Evolutionary conservation across 92 coral and sea anemone genomes (phyloP), one percentile per base, ranked within the genome.

Genomic region (Umimayanthus kanabou): DNA sequence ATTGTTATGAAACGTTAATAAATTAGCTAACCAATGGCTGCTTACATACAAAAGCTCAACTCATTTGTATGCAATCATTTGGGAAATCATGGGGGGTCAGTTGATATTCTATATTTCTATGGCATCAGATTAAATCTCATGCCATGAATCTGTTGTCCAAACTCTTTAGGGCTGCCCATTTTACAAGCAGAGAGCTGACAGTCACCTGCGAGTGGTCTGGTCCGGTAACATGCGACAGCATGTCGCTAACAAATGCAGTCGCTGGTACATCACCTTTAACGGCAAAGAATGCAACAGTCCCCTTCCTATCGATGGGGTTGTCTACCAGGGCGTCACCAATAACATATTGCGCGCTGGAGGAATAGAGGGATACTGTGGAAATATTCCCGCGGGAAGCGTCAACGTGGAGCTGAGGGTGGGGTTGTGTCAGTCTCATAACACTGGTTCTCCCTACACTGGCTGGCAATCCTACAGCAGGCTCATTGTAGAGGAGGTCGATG

Each of bases 221-320:
- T 11, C 42, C 39, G 86, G 86, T 25, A 82, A 67, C 40, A 39
- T 82, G 77, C 86, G 86, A 23, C 86, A 82, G 39, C 5, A 26
- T 6, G 0, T 42, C 16, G 65, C 65, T 15, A 2, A 0, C 9
- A 25, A n/a, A 42, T 82, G 86, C 76, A 82, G 77, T 7, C 86
- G 86, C 30, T 82, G 86, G 86, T 82, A n/a, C 30, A 65, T 82
- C 57, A 43, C 86, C 1, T 82, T 82, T 64, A 67, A 82, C 65
- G 86, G 86, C 39, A 13, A 11, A 5, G 76, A 82, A 42, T 82
- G 86, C 43, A 10, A 0, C 26, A 39, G 61, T 29, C 77, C 77
- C 23, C 30, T 40, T 39, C 86, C 66, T 11, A 69, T 82, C 9
- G 86, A 82, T 25, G 86, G 86, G 0, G 86, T 82, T 14, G 42